A percentile compares a stretch with the other conserved stretches of the same genome.
phyloP scores from a whole-genome alignment of 2,113 vertebrate genomes.

The Anseranas semipalmata region DNA sequence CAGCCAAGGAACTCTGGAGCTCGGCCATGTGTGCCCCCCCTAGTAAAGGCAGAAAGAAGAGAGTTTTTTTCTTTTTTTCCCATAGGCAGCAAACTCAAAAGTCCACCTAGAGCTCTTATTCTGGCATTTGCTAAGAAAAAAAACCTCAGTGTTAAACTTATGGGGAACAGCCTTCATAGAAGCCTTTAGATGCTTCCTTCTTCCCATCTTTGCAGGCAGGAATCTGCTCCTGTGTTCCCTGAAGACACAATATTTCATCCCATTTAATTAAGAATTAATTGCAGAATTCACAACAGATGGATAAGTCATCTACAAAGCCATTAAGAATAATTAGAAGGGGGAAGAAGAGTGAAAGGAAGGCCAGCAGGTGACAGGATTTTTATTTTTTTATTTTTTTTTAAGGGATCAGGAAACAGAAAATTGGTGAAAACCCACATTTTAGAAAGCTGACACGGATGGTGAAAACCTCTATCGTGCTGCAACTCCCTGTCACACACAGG shows the following conservation, averaged over 20 bases:
- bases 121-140: background rate
- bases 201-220: background rate
- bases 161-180: background rate
- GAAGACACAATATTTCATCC: conserved; percentile 24
- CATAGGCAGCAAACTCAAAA: background rate
- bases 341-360: background rate
- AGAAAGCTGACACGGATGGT: background rate
- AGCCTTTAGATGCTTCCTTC: background rate
- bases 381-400: background rate
- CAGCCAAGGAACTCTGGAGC: background rate
- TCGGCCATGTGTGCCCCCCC: background rate
- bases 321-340: background rate
- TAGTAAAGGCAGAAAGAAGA: background rate
- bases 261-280: conserved; percentile 47
- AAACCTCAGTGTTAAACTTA: background rate
- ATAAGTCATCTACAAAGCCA: conserved; percentile 19
- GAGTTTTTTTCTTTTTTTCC: background rate
- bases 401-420: background rate
- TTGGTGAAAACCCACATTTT: background rate
- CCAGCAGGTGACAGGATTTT: background rate
- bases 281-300: conserved; percentile 54
- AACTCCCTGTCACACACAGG: background rate
- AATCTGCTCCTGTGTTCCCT: background rate
- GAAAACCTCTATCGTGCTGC: background rate
- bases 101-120: background rate